Percentiles rank a stretch among this genome's conserved stretches.
phyloP scores from a whole-genome alignment of 2,797 vertebrate genomes.

The Neoniphon sammara region DNA sequence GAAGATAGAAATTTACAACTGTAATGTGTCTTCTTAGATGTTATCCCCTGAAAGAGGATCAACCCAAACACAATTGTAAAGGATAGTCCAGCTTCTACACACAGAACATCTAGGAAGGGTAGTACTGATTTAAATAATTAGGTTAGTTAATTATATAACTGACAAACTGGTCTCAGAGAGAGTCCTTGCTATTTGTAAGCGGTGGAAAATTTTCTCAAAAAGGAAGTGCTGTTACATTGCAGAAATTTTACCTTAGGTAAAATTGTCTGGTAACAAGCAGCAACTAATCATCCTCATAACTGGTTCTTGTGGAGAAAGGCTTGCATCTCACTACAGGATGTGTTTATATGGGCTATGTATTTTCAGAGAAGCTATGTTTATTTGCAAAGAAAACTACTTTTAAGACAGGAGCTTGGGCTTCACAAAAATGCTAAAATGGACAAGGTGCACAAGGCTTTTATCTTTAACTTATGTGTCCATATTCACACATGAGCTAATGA shows the following conservation, averaged over 20 bases:
- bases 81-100: no score
- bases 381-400: no score
- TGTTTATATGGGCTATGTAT: slow-evolving; percentile 7
- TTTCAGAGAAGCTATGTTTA: background rate
- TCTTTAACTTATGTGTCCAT: background rate
- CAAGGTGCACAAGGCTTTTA: background rate
- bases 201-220: no score
- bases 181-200: no score
- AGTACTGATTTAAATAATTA: background rate
- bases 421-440: background rate
- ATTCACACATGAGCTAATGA: background rate
- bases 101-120: no score
- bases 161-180: no score
- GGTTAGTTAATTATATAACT: background rate
- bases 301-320: slow-evolving; percentile 31
- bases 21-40: no score
- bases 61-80: no score
- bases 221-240: no score
- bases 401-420: background rate
- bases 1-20: no score
- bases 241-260: no score
- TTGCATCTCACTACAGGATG: background rate
- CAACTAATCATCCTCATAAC: slow-evolving; percentile 19
- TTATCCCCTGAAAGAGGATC: no score
- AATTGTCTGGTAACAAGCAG: background rate